Evolutionary conservation across 2,888 invertebrate species (phyloP).

Genomic region (Cantharis rufa): DNA sequence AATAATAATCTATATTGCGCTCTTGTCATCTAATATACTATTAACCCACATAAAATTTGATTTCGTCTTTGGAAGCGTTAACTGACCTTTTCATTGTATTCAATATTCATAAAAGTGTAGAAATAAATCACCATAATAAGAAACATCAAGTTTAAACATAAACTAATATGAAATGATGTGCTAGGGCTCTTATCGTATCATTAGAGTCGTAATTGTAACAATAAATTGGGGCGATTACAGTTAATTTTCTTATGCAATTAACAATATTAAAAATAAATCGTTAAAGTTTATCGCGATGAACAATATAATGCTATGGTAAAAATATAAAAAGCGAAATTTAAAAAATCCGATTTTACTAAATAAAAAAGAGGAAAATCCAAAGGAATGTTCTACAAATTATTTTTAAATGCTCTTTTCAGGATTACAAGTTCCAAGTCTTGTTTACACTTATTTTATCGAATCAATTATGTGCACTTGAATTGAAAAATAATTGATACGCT

Average conservation of each 20-base stretch:
- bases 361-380: neutral
- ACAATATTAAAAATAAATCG: neutral
- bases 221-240: neutral
- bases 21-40: too few species aligned
- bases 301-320: too few species aligned
- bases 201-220: neutral
- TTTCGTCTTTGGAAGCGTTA: neutral
- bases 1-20: too few species aligned
- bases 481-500: neutral
- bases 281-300: neutral
- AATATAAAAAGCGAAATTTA: too few species aligned
- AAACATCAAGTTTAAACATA: neutral
- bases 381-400: neutral
- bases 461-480: neutral
- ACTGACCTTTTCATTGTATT: neutral
- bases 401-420: neutral
- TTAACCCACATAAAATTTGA: too few species aligned
- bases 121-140: neutral
- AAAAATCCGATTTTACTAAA: neutral
- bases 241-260: neutral
- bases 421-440: neutral
- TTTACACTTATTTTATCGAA: neutral
- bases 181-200: neutral
- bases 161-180: neutral
- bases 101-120: neutral